Conservation (phyloP, 2,888 invertebrate species). For the Drosophila aldrichi region DNA sequence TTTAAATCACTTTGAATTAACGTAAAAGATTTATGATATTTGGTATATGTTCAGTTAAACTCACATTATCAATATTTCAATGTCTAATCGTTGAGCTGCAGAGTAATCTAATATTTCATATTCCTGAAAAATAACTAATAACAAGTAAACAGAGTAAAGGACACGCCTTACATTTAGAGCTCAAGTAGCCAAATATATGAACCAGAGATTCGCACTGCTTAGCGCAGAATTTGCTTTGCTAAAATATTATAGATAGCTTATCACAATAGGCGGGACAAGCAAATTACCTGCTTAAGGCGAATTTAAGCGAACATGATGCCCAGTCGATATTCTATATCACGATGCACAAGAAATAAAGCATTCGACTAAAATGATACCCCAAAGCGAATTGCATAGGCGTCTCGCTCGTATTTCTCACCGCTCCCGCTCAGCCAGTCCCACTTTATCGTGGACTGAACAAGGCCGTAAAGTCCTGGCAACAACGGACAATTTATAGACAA, state of each 20-base stretch:
- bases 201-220: background rate
- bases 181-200: no score
- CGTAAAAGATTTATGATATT: no score
- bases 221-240: background rate
- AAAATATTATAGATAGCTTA: background rate
- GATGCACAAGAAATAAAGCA: constrained; percentile 54
- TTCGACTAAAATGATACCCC: constrained; percentile 60
- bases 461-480: constrained; percentile 47
- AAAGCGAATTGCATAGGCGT: constrained; percentile 57
- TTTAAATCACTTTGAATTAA: no score
- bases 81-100: no score
- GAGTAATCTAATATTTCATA: no score
- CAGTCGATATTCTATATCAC: constrained; percentile 64
- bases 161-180: no score
- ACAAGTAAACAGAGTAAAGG: no score
- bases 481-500: constrained; percentile 67
- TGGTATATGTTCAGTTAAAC: no score
- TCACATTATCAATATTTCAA: no score
- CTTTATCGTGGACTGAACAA: constrained; percentile 26
- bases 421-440: constrained; percentile 6
- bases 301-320: constrained; percentile 18
- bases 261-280: background rate
- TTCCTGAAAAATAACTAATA: no score
- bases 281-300: constrained; percentile 4
- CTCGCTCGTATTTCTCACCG: constrained; percentile 23